phyloP scores from a whole-genome alignment of 2,797 vertebrate species.

The Synaphobranchus kaupii region DNA sequence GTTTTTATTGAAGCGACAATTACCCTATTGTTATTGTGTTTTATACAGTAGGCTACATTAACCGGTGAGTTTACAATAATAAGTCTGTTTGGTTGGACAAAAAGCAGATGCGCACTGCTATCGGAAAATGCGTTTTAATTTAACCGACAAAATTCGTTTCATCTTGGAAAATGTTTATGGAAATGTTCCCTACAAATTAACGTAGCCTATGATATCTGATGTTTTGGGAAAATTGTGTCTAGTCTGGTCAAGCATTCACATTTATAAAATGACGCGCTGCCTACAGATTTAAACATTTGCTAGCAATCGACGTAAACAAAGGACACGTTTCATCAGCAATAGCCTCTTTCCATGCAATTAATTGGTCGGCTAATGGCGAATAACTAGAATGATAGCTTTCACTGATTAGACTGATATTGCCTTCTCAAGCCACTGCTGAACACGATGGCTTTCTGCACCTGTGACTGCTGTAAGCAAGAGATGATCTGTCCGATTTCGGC shows the following conservation, averaged over 20 bases:
- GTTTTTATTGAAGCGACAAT: not conserved
- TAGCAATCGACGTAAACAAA: not conserved
- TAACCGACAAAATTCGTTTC: not conserved
- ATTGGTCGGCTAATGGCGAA: not conserved
- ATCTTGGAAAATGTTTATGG: not conserved
- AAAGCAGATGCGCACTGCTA: not conserved
- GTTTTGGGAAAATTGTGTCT: not conserved
- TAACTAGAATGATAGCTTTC: not conserved
- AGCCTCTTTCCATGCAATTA: not conserved
- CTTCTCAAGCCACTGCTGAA: not conserved
- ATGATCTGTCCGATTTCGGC: not conserved
- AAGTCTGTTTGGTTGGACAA: not conserved
- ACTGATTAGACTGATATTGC: not conserved
- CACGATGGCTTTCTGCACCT: not conserved
- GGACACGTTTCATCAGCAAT: not conserved
- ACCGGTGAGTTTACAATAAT: not conserved
- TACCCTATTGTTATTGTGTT: not conserved
- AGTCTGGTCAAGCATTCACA: not conserved
- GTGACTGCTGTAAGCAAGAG: not conserved
- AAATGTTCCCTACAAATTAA: not conserved
- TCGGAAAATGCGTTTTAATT: not conserved
- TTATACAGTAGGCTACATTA: not conserved
- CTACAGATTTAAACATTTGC: not conserved
- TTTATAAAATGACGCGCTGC: not conserved
- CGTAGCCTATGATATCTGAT: not conserved